Conservation (phyloP, 2,888 invertebrate species). For the Timandra comae region DNA sequence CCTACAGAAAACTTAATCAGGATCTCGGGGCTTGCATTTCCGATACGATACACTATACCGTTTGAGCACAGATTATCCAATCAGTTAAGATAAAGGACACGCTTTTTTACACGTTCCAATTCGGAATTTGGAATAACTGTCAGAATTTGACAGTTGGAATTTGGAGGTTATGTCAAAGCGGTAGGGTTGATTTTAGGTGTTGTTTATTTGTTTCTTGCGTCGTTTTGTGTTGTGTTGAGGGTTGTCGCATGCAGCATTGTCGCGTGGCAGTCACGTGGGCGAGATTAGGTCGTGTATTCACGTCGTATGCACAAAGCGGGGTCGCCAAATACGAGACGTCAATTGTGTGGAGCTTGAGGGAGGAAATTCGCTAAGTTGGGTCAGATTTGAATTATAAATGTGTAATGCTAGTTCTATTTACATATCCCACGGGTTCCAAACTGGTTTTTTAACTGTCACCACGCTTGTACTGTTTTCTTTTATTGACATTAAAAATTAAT, state of each 20-base stretch:
- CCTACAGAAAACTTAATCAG: conserved; percentile 68
- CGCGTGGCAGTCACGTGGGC: conserved; percentile 67
- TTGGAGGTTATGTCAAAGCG: conserved; percentile 29
- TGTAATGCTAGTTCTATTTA: conserved; percentile 64
- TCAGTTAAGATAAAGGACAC: conserved; percentile 76
- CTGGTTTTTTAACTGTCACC: conserved; percentile 10
- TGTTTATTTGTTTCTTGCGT: conserved; percentile 35
- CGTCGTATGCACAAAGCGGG: conserved; percentile 64
- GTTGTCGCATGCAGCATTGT: conserved; percentile 64
- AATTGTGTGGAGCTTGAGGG: conserved; percentile 67
- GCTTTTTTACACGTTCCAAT: conserved; percentile 53
- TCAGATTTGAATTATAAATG: conserved; percentile 72
- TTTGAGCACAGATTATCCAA: conserved; percentile 77
- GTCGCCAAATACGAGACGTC: conserved; percentile 62
- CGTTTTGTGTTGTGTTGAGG: conserved; percentile 36
- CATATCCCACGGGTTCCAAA: conserved; percentile 64
- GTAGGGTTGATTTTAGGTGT: conserved; percentile 34
- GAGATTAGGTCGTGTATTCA: conserved; percentile 69
- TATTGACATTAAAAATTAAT: neutral
- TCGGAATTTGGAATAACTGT: conserved; percentile 34
- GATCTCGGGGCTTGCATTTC: conserved; percentile 63
- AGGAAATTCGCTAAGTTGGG: conserved; percentile 67
- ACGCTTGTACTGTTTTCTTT: conserved; percentile 1
- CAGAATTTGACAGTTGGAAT: conserved; percentile 36
- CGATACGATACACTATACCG: conserved; percentile 71